These are phyloP conservation scores for Nemotelus nigrinus DNA, from an alignment of 2,888 invertebrate genomes.

Conservation along the genomic window DNA sequence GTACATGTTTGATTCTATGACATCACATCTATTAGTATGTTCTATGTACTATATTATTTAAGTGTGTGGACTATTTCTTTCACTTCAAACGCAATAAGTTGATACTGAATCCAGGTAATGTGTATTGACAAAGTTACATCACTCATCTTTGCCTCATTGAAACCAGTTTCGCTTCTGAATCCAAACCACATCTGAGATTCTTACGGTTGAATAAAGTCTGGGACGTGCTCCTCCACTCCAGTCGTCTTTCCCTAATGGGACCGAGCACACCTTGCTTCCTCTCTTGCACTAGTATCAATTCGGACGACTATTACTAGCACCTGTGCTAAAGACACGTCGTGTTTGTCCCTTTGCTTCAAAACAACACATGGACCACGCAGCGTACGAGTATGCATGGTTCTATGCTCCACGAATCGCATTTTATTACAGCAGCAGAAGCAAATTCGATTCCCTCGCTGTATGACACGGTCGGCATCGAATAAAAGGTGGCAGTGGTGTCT, in stretches of 20 bases:
- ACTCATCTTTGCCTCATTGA: constrained; percentile 14
- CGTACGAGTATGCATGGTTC: constrained; percentile 9
- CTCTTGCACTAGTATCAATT: constrained; percentile 3
- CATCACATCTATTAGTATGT: too few species aligned
- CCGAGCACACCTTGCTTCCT: constrained; percentile 13
- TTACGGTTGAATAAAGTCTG: constrained; percentile 25
- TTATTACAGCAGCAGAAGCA: background rate
- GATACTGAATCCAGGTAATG: too few species aligned
- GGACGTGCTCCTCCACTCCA: constrained; percentile 14
- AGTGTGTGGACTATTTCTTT: background rate
- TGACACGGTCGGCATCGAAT: background rate
- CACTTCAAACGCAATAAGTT: too few species aligned
- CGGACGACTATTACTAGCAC: constrained; percentile 31
- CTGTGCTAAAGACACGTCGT: constrained; percentile 38
- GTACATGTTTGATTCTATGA: too few species aligned
- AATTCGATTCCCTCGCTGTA: constrained; percentile 13
- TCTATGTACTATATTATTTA: background rate
- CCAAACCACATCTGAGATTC: constrained; percentile 34
- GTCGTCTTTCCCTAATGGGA: background rate
- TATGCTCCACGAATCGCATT: constrained; percentile 6
- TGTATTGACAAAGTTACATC: constrained; percentile 16
- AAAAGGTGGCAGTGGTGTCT: background rate
- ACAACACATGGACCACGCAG: background rate
- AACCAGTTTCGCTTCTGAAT: constrained; percentile 23
- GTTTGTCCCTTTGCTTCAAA: constrained; percentile 13